Conservation (phyloP, 1,140 invertebrate species). For the Drosophila sp. region DNA sequence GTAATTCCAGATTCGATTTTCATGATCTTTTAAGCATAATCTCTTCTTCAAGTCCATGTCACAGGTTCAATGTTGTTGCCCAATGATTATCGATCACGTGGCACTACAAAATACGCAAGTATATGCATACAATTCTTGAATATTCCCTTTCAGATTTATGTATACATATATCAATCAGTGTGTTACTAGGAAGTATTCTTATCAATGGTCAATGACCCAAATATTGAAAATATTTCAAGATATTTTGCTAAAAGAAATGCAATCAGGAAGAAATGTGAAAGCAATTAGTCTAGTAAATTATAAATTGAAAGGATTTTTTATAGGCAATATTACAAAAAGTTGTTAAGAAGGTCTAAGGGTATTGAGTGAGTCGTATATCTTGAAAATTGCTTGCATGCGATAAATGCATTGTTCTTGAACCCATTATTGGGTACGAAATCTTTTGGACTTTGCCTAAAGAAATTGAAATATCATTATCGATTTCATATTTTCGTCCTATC, state of each 20-base stretch:
- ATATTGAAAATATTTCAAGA: background rate
- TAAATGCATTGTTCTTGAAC: background rate
- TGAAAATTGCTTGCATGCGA: background rate
- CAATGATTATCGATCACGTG: background rate
- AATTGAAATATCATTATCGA: background rate
- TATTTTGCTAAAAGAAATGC: background rate
- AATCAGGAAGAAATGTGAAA: background rate
- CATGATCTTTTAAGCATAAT: slow-evolving; percentile 8
- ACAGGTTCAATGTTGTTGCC: slow-evolving; percentile 1
- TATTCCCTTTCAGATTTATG: background rate
- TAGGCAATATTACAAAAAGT: too few relatives aligned
- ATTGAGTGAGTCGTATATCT: background rate
- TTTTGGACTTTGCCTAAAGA: background rate
- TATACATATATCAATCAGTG: slow-evolving; percentile 6
- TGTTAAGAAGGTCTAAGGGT: background rate
- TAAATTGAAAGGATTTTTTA: too few relatives aligned
- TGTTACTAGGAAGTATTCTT: slow-evolving; percentile 6
- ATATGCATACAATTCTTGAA: background rate
- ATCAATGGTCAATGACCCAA: slow-evolving; percentile 7
- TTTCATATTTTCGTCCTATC: background rate
- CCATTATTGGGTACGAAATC: background rate
- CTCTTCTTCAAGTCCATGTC: slow-evolving; percentile 3
- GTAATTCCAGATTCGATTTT: slow-evolving; percentile 8
- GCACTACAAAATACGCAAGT: background rate
- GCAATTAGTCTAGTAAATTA: too few relatives aligned